Percentiles rank a stretch among this genome's conserved stretches.
phyloP scores from a whole-genome alignment of 2,888 invertebrate genomes.

The Sympetrum striolatum region DNA sequence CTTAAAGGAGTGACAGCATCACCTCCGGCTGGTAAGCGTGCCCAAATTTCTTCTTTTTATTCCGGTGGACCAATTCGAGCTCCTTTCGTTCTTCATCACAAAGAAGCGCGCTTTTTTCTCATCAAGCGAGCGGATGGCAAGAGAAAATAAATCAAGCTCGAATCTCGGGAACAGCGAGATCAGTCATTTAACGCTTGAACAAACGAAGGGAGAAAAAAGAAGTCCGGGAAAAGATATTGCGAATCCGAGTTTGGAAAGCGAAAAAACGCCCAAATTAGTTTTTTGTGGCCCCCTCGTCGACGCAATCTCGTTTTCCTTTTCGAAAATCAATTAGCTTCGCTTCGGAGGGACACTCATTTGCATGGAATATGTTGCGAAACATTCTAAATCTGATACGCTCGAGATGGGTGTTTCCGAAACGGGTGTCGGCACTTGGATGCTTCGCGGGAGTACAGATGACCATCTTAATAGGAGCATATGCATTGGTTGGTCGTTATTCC shows the following conservation, averaged over 20 bases:
- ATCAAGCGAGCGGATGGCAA: neutral
- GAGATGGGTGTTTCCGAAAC: no score
- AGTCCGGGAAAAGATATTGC: neutral
- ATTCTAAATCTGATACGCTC: no score
- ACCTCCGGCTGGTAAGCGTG: conserved; percentile 27
- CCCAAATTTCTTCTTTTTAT: neutral
- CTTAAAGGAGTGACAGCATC: neutral
- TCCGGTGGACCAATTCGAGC: neutral
- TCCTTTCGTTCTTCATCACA: neutral
- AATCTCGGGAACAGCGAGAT: neutral
- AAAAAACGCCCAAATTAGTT: neutral
- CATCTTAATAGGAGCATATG: no score
- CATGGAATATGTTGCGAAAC: no score
- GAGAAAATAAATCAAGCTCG: neutral
- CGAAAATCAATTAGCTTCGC: no score
- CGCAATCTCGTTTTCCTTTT: no score
- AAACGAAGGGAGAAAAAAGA: neutral
- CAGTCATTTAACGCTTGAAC: neutral
- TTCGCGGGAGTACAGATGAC: no score
- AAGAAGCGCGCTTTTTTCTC: neutral
- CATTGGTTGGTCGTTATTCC: no score
- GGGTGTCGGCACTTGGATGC: no score
- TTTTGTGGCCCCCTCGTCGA: no score
- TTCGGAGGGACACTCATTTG: no score
- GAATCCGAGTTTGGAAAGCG: neutral